phyloP scores from a whole-genome alignment of 2,797 vertebrate genomes.

The Xenentodon cancila region DNA sequence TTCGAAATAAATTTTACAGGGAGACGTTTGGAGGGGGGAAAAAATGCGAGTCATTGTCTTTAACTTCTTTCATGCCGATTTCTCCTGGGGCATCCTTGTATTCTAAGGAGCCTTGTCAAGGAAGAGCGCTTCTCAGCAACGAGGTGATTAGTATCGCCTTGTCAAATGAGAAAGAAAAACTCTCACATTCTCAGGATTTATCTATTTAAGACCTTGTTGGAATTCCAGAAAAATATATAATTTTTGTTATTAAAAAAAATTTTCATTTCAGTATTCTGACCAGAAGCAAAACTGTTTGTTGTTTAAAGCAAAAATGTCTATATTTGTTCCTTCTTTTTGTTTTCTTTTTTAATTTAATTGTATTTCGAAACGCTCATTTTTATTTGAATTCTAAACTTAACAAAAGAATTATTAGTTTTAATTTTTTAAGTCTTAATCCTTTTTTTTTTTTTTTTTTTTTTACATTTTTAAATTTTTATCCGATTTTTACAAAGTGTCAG shows the following conservation, averaged over 20 bases:
- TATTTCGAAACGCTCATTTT: constrained; percentile 11
- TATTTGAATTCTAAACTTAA: background rate
- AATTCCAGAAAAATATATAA: constrained; percentile 35
- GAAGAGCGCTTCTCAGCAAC: constrained; percentile 77
- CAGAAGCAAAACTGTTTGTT: constrained; percentile 3
- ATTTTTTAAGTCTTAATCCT: constrained; percentile 10
- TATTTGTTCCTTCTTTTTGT: constrained; percentile 1
- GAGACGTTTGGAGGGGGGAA: constrained; percentile 87
- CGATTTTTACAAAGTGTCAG: constrained; percentile 52
- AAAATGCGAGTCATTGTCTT: constrained; percentile 89
- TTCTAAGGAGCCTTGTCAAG: constrained; percentile 78
- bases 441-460: too few relatives aligned
- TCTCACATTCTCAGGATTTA: constrained; percentile 62
- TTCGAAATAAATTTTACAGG: constrained; percentile 99
- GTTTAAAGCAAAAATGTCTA: background rate
- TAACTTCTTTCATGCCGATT: constrained; percentile 95
- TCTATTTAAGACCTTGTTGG: constrained; percentile 64
- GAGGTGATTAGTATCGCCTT: constrained; percentile 80
- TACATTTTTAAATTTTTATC: constrained; percentile 16
- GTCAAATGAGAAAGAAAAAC: constrained; percentile 74
- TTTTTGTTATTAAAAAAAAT: constrained; percentile 18
- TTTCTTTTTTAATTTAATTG: constrained; percentile 11
- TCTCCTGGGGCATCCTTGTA: constrained; percentile 85
- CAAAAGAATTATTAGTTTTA: background rate
- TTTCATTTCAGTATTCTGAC: constrained; percentile 10